These are phyloP conservation scores for Leucoma salicis DNA, from an alignment of 2,888 invertebrate species.

Conservation along the genomic window DNA sequence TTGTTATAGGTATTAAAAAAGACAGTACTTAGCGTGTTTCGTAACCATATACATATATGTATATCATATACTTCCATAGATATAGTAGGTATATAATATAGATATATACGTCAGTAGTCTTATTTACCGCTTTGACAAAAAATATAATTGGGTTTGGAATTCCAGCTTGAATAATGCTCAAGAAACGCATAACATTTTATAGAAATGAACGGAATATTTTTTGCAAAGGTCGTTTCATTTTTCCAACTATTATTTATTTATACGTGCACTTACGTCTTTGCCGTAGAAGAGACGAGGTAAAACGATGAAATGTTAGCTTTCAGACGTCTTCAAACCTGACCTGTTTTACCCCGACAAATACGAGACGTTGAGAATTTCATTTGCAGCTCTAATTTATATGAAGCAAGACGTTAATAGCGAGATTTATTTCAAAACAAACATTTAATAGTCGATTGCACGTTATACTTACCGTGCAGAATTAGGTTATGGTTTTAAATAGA, in stretches of 20 bases:
- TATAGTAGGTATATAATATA: too few species aligned
- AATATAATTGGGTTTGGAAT: neutral
- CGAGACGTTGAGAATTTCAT: slow-evolving; percentile 8
- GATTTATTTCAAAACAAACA: neutral
- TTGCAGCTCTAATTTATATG: slow-evolving; percentile 2
- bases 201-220: neutral
- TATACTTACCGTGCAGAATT: too few species aligned
- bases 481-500: too few species aligned
- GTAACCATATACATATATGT: too few species aligned
- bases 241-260: slow-evolving; percentile 26
- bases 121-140: neutral
- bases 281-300: slow-evolving; percentile 15
- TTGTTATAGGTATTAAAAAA: too few species aligned
- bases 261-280: slow-evolving; percentile 16
- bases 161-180: neutral
- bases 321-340: slow-evolving; percentile 16
- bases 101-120: too few species aligned
- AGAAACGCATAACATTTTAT: neutral
- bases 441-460: too few species aligned
- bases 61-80: too few species aligned
- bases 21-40: too few species aligned
- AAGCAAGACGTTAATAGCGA: slow-evolving; percentile 1
- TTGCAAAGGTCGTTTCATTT: slow-evolving; percentile 10
- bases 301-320: slow-evolving; percentile 21
- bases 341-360: slow-evolving; percentile 24